phyloP scores from a whole-genome alignment of 2,113 vertebrate genomes.

The Calyptommatus sinebrachiatus region DNA sequence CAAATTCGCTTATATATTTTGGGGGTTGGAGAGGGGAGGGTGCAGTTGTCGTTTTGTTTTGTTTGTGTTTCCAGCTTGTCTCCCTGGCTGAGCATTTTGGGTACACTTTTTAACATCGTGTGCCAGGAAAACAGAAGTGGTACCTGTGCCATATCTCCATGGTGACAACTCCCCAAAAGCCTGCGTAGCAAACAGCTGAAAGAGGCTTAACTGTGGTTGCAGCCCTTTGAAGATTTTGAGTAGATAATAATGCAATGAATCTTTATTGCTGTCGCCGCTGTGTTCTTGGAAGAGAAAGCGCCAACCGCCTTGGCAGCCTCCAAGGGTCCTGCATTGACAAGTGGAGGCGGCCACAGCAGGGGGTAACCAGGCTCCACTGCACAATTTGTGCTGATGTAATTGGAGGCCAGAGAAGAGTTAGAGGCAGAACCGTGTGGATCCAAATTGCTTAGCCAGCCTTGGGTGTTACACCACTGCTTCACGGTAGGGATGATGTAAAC shows the following conservation, averaged over 20 bases:
- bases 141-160: conserved; percentile 70
- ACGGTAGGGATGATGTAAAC: not conserved
- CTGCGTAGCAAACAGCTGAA: conserved; percentile 54
- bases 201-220: conserved; percentile 21
- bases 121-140: conserved; percentile 45
- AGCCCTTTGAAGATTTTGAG: conserved; percentile 17
- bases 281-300: not conserved
- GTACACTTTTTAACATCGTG: conserved; percentile 59
- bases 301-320: not conserved
- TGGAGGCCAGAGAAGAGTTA: not conserved
- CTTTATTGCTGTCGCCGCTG: not conserved
- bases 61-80: conserved; percentile 61
- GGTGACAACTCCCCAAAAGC: conserved; percentile 54
- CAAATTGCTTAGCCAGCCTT: not conserved
- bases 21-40: no score
- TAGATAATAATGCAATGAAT: conserved; percentile 11
- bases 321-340: not conserved
- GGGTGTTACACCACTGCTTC: not conserved
- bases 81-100: conserved; percentile 58
- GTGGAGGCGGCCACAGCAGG: not conserved
- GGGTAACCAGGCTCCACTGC: not conserved
- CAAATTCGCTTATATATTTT: not conserved
- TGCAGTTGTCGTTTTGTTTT: not conserved
- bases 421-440: not conserved
- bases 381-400: conserved; percentile 15